A percentile compares a stretch with the other conserved stretches of the same genome.
These are phyloP conservation scores for Sepioteuthis lessoniana DNA, from an alignment of 2,888 invertebrate species.

Conservation along the genomic window DNA sequence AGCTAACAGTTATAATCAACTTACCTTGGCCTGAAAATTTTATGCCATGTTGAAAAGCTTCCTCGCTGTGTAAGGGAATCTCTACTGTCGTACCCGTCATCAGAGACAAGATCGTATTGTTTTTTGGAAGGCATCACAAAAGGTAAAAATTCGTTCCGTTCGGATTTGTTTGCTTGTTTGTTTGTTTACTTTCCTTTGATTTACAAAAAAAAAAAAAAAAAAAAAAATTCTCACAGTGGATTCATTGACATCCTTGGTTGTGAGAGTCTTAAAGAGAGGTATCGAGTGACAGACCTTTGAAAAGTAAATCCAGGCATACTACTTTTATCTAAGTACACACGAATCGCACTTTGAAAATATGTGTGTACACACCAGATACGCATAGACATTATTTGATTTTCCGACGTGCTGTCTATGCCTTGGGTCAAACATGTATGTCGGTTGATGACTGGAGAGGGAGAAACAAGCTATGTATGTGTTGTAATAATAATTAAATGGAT, in stretches of 20 bases:
- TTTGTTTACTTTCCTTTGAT: too few relatives aligned
- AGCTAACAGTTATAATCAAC: conserved; percentile 54
- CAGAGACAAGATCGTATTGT: conserved; percentile 94
- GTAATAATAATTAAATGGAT: too few relatives aligned
- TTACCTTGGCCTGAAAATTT: conserved; percentile 97
- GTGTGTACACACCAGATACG: neutral
- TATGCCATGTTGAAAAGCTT: conserved; percentile 97
- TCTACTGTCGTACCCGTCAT: conserved; percentile 96
- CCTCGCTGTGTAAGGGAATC: conserved; percentile 96
- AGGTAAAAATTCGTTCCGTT: conserved; percentile 49
- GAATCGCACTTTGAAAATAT: neutral
- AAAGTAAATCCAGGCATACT: neutral
- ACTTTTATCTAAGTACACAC: neutral
- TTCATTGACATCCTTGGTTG: neutral
- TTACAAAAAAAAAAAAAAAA: neutral
- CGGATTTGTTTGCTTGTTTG: neutral
- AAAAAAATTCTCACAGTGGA: neutral
- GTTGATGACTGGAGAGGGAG: neutral
- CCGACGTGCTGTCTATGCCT: neutral
- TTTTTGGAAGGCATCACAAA: conserved; percentile 77
- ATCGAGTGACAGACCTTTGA: neutral
- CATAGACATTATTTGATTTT: neutral
- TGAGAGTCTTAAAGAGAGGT: neutral
- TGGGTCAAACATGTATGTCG: neutral
- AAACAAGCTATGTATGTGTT: too few relatives aligned